phyloP scores from a whole-genome alignment of 2,888 invertebrate species.

The Aleiodes leptofemur region DNA sequence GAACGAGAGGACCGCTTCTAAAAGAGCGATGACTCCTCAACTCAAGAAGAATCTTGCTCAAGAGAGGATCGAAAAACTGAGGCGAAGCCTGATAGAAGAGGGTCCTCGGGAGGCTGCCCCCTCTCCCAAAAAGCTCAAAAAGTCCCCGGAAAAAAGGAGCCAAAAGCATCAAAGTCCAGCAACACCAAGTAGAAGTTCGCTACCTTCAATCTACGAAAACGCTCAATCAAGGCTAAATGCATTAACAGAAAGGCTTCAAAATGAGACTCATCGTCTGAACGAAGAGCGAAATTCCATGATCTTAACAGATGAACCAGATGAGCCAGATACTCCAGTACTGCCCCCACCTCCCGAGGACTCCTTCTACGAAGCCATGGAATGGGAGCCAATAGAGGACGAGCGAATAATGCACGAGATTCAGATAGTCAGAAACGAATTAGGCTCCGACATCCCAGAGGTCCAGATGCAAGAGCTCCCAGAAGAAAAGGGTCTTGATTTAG shows the following conservation, averaged over 20 bases:
- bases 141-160: constrained; percentile 20
- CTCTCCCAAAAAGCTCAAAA: neutral
- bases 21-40: neutral
- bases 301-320: neutral
- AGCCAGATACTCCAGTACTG: neutral
- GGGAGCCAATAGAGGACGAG: constrained; percentile 72
- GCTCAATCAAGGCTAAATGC: constrained; percentile 49
- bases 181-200: constrained; percentile 34
- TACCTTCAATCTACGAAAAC: constrained; percentile 46
- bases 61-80: constrained; percentile 54
- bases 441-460: constrained; percentile 28
- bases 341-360: constrained; percentile 36
- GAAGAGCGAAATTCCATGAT: neutral
- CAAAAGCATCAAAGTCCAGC: neutral
- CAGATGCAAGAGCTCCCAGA: constrained; percentile 49
- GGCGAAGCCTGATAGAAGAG: constrained; percentile 22
- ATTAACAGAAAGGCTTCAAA: neutral
- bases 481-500: constrained; percentile 56
- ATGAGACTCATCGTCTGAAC: neutral
- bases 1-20: neutral
- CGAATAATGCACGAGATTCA: constrained; percentile 68
- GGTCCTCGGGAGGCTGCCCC: neutral
- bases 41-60: constrained; percentile 52
- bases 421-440: constrained; percentile 64
- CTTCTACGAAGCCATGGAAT: constrained; percentile 70